Base-by-base conservation (phyloP, 2,888 invertebrate species). In the Papilio demoleus region DNA sequence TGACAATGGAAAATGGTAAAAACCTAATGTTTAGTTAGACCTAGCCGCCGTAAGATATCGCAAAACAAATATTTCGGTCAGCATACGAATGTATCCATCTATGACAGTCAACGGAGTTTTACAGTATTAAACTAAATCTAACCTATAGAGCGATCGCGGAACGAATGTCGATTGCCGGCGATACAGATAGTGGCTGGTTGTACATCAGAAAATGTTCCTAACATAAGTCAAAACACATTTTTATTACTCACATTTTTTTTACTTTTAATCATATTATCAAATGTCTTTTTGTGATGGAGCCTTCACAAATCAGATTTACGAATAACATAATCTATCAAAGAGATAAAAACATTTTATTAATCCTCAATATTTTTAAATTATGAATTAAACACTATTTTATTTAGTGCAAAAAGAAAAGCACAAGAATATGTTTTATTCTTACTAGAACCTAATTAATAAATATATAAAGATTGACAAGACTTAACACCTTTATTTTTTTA, bases 401-500 rank as follows among this genome's bases (percentile, higher is more conserved):
- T 47, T 47, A 47, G 22, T 47, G 12, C 1, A 47, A 47, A 47
- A 45, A n/a, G n/a, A n/a, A n/a, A n/a, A n/a, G n/a, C n/a, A n/a
- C n/a, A n/a, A n/a, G n/a, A n/a, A n/a, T n/a, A n/a, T n/a, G 5
- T 17, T 6, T 19, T 1, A 14, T n/a, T 19, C 11, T 17, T 42
- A 42, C 45, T 45, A 45, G 11, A 11, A 45, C 19, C n/a, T n/a
- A n/a, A n/a, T n/a, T n/a, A 17, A 17, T 17, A n/a, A 42, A 45
- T 5, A 22, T 31, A 47, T 22, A 11, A 22, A 11, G 11, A 47
- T 47, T 22, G 4, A 12, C 5, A 22, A 0, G 0, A 22, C 12
- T 19, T 53, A n/a, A 14, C 27, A 53, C 27, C 5, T n/a, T n/a
- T 27, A 53, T 17, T 9, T 53, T 31, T 78, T 77, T 77, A 79